Conservation (phyloP, 2,888 invertebrate species). For the Tipula unca region DNA sequence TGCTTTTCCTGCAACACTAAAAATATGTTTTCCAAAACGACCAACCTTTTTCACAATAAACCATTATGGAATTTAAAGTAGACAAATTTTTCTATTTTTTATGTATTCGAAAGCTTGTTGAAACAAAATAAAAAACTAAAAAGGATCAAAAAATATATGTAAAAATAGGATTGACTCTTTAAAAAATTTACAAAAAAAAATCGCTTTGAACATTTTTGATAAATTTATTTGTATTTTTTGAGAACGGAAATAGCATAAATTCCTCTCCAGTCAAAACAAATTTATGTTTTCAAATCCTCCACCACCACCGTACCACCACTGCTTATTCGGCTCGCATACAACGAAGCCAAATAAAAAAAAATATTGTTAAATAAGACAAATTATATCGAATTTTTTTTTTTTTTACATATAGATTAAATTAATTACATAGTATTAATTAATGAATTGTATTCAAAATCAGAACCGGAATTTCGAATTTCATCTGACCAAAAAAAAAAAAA, state of each 20-base stretch:
- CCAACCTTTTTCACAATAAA: background rate
- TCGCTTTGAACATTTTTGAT: background rate
- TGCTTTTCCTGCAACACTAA: background rate
- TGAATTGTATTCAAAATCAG: background rate
- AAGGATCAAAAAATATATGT: background rate
- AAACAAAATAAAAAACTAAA: background rate
- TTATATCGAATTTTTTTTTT: background rate
- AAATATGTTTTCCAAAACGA: background rate
- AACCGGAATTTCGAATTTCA: background rate
- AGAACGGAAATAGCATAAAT: background rate
- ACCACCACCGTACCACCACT: conserved; percentile 2
- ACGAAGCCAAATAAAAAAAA: background rate
- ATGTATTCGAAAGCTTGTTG: background rate
- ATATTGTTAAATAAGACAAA: background rate
- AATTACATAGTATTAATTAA: conserved; percentile 8
- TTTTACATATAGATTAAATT: background rate
- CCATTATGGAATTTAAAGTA: background rate
- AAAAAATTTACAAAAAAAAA: background rate
- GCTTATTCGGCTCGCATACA: background rate
- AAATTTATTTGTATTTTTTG: background rate
- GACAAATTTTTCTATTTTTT: background rate
- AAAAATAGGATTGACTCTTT: background rate
- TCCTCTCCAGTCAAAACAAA: background rate
- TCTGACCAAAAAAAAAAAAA: background rate
- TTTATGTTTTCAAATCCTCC: background rate